phyloP scores from a whole-genome alignment of 2,113 vertebrate species.

The Crotalus helleri region DNA sequence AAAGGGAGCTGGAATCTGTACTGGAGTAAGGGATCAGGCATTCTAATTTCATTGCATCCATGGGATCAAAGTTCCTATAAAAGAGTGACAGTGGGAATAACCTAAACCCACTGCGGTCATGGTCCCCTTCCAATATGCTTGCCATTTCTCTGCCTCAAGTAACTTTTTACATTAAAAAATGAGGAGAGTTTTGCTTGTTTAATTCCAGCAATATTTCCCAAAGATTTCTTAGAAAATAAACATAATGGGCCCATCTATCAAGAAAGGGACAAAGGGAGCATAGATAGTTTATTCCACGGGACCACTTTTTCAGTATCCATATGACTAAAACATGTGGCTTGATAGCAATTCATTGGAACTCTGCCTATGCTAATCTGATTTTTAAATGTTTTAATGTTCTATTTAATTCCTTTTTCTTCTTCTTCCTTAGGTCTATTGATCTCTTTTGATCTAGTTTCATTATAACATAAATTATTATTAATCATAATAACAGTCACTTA shows the following conservation, averaged over 20 bases:
- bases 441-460: constrained; percentile 11
- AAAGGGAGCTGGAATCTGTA: not conserved
- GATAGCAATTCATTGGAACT: not conserved
- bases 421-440: not conserved
- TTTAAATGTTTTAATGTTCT: not conserved
- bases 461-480: constrained; percentile 10
- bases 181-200: not conserved
- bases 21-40: not conserved
- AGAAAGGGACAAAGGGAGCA: not conserved
- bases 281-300: not conserved
- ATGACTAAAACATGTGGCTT: not conserved
- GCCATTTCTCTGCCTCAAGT: not conserved
- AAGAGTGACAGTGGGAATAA: not conserved
- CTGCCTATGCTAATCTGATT: no score
- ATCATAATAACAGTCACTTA: not conserved
- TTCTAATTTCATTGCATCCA: not conserved
- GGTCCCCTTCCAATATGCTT: not conserved
- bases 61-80: not conserved
- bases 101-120: not conserved
- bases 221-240: not conserved
- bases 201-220: not conserved
- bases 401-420: not conserved
- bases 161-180: not conserved
- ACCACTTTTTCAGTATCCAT: not conserved
- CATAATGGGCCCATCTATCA: not conserved